Percentiles rank a stretch among this genome's conserved stretches.
These are phyloP conservation scores for Lissocephala sabroskyi DNA, from an alignment of 2,888 invertebrate species.

Conservation along the genomic window DNA sequence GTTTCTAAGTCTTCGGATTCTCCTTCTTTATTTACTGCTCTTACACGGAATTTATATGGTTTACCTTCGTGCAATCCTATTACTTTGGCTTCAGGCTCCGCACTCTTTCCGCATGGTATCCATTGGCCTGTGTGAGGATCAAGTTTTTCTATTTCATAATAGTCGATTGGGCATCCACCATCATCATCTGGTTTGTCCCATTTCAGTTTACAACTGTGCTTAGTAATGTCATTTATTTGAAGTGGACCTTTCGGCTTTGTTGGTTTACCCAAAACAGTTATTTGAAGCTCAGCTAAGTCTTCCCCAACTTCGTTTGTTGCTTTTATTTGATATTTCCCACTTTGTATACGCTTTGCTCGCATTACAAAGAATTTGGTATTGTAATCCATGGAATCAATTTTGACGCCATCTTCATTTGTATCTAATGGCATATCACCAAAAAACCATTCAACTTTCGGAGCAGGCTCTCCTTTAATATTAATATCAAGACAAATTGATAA, in stretches of 20 bases:
- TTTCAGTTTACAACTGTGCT: conserved; percentile 90
- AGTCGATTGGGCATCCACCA: conserved; percentile 93
- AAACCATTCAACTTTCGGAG: conserved; percentile 92
- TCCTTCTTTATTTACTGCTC: conserved; percentile 98
- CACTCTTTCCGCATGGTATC: conserved; percentile 91
- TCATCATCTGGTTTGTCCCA: conserved; percentile 98
- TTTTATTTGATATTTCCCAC: conserved; percentile 90
- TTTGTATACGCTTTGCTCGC: conserved; percentile 84
- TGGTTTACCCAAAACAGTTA: conserved; percentile 88
- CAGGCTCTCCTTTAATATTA: conserved; percentile 93
- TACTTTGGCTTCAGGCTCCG: conserved; percentile 87
- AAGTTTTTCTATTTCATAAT: conserved; percentile 96
- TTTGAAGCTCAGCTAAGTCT: conserved; percentile 92
- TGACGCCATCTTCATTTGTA: conserved; percentile 75
- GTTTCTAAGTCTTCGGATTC: conserved; percentile 97
- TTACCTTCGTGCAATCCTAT: conserved; percentile 93
- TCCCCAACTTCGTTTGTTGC: conserved; percentile 95
- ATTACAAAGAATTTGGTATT: conserved; percentile 92
- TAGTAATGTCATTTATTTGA: conserved; percentile 89
- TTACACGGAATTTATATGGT: conserved; percentile 98
- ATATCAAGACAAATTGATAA: conserved; percentile 90
- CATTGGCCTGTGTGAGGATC: conserved; percentile 94
- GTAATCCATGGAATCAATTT: conserved; percentile 89
- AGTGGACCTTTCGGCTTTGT: conserved; percentile 88
- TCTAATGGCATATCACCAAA: conserved; percentile 82